Base-by-base conservation (phyloP, 2,797 vertebrate genomes). In the Chelonia mydas region DNA sequence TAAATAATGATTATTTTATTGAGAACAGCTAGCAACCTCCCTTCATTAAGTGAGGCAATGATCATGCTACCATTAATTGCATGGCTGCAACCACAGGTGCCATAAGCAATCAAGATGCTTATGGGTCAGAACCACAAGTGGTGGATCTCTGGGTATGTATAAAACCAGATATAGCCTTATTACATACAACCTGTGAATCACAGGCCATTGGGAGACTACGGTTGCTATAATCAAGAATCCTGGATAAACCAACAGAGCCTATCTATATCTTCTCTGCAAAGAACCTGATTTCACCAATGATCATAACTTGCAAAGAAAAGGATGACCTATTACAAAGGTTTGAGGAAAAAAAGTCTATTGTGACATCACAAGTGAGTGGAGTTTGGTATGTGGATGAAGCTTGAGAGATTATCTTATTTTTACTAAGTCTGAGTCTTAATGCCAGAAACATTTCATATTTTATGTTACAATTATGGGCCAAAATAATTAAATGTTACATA, bases 271-370 rank as follows among this genome's bases (percentile, higher is more conserved):
- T 74, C 11, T n/a, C 41, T 45, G 17, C 41, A 74, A 47, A 57
- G 25, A 41, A 55, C 53, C 25, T 41, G 23, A 49, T 16, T 77
- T 80, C 82, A 51, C 11, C 11, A 31, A 19, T 15, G 31, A 54
- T 54, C 50, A 68, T 55, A 84, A 86, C 10, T 1, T 0, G 49
- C 45, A 84, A 50, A 81, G 41, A 72, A 92, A 94, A 84, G 86
- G 41, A 53, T 54, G 0, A 1, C 0, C 21, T 72, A 21, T 3
- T 1, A 0, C 28, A 68, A 84, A 50, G 23, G 37, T 82, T 51
- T 81, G 79, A 9, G 11, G 27, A 11, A 55, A 55, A 57, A 49
- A 90, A 92, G 81, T n/a, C n/a, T 25, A 55, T 90, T 53, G n/a
- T 21, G 53, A 54, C 74, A 91, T 53, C 51, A 88, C 3, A 79